Percentiles rank a stretch among this genome's conserved stretches.
These are phyloP conservation scores for Burhinus bistriatus DNA, from an alignment of 2,113 vertebrate species.

Conservation along the genomic window DNA sequence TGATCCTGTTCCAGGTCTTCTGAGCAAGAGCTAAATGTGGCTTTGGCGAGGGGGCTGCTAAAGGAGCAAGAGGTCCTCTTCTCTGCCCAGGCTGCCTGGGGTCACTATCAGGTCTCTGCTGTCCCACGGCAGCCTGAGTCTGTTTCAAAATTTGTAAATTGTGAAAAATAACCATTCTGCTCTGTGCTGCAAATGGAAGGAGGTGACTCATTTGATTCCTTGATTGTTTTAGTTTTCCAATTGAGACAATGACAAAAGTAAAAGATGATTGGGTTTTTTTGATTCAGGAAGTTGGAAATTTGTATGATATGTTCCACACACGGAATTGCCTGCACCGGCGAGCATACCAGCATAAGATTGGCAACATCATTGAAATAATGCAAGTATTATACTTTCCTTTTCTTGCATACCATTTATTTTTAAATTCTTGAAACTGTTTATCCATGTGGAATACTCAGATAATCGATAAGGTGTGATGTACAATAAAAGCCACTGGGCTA, in stretches of 20 bases:
- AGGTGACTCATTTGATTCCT: background rate
- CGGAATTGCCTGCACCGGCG: conserved; percentile 88
- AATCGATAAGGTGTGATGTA: background rate
- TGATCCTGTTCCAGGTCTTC: background rate
- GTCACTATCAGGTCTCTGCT: background rate
- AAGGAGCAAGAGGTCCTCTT: background rate
- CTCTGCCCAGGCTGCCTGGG: background rate
- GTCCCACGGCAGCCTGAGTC: rapidly evolving
- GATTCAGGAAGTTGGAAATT: conserved; percentile 86
- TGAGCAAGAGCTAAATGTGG: background rate
- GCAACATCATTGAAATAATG: conserved; percentile 92
- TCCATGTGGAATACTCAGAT: background rate
- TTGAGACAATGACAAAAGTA: background rate
- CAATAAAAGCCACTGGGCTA: background rate
- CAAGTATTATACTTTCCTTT: conserved; percentile 69
- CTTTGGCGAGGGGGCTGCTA: background rate
- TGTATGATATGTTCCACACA: conserved; percentile 96
- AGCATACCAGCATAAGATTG: conserved; percentile 93
- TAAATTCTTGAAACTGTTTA: background rate
- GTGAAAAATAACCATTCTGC: background rate
- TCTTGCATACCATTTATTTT: background rate
- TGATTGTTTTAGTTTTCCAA: background rate
- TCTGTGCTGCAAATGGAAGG: background rate
- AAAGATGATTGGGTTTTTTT: background rate
- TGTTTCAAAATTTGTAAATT: background rate